Percentiles rank a stretch among this genome's conserved stretches.
Evolutionary conservation across 2,113 vertebrate genomes (phyloP).

Genomic region (Hiodon alosoides): DNA sequence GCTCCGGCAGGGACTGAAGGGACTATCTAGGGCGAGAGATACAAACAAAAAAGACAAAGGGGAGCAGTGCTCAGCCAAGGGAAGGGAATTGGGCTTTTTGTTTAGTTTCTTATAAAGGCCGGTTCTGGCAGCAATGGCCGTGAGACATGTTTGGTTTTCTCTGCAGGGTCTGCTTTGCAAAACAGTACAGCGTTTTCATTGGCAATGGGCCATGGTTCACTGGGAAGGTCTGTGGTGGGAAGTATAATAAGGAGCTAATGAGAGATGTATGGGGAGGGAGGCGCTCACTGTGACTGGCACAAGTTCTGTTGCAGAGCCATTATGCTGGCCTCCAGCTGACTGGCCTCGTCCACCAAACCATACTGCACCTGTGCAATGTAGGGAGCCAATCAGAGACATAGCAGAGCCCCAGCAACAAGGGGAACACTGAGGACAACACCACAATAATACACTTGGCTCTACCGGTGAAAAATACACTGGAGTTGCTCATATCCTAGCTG

Average conservation of each 20-base stretch:
- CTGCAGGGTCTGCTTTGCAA: neutral
- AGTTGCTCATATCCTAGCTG: too few species aligned
- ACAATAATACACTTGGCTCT: too few species aligned
- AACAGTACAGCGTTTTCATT: neutral
- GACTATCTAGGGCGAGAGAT: conserved; percentile 43
- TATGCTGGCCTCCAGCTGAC: too few species aligned
- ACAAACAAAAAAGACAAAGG: conserved; percentile 19
- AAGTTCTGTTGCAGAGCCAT: conserved; percentile 43
- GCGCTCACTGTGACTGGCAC: conserved; percentile 46
- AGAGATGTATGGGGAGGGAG: neutral
- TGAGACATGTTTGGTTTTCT: neutral
- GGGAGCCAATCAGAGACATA: too few species aligned
- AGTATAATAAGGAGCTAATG: neutral
- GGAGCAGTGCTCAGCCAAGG: neutral
- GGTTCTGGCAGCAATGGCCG: neutral
- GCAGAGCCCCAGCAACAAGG: too few species aligned
- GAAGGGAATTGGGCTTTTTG: neutral
- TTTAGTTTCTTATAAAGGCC: neutral
- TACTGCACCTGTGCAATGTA: too few species aligned
- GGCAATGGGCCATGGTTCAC: neutral
- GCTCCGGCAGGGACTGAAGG: conserved; percentile 54
- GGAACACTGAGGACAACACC: too few species aligned
- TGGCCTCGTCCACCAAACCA: too few species aligned
- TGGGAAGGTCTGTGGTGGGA: neutral
- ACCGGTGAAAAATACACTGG: too few species aligned